Evolutionary conservation across 2,113 vertebrate genomes (phyloP), one percentile per base, ranked within the genome.

Genomic region (Brachyistius frenatus): DNA sequence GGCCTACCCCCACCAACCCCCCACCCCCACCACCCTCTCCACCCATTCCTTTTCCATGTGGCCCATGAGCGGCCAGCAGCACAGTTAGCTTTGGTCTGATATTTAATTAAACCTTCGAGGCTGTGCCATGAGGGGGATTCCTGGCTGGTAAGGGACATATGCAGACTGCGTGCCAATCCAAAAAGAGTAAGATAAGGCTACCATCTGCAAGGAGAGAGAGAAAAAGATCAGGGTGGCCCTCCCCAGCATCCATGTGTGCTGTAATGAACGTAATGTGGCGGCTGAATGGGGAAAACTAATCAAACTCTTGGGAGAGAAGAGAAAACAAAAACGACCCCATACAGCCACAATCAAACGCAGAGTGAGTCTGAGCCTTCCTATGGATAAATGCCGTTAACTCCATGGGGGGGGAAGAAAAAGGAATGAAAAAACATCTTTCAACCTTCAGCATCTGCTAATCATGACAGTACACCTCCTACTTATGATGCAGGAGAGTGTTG

Each of bases 21-120:
- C 58, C 5, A 8, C 31, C 31, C 50, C 16, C 16, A 32, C 47
- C 58, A 5, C 10, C 23, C 31, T 41, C 15, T 44, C 35, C n/a
- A 69, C 54, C 31, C 30, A 53, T 57, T 71, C 39, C 44, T 64
- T 46, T 57, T 71, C 39, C 44, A 66, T 46, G 61, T 74, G 73
- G 89, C 83, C 84, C 74, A 70, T 63, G 72, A 86, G 82, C 87
- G 65, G 80, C 78, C 69, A 68, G 81, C 77, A 55, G 72, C 65
- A 69, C 66, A 77, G 88, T 85, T 85, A 86, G 88, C 79, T 73
- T 86, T 73, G 78, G 85, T 89, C 85, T 86, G 89, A 89, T 91
- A 90, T 92, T 91, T 91, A 92, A 94, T 87, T 81, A 92, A 92
- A 90, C 83, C 88, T 75, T 83, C 68, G 86, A 90, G 89, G 72